Evolutionary conservation across 1,140 invertebrate genomes (phyloP).

Genomic region (Sycophaga agraensis): DNA sequence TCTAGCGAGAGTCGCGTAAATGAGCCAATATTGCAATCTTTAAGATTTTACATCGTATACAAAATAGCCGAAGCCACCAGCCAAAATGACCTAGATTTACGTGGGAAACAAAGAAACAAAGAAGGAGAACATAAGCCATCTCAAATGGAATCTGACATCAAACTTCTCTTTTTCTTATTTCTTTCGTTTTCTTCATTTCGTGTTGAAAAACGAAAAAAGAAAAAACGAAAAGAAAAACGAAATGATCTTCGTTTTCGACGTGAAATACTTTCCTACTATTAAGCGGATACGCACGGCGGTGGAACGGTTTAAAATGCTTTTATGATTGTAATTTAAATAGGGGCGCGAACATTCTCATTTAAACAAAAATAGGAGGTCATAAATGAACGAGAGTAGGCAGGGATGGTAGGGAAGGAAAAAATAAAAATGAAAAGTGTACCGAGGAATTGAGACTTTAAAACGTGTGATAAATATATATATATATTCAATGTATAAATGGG

Average conservation of each 20-base stretch:
- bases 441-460: slow-evolving; percentile 20
- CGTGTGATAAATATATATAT: slow-evolving; percentile 6
- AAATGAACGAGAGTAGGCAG: not conserved
- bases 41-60: slow-evolving; percentile 20
- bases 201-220: not conserved
- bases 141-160: slow-evolving; percentile 10
- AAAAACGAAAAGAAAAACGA: no score
- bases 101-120: slow-evolving; percentile 28
- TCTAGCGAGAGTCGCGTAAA: slow-evolving; percentile 1
- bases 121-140: slow-evolving; percentile 7
- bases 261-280: slow-evolving; percentile 15
- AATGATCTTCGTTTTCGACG: slow-evolving; percentile 20
- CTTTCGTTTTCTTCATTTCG: slow-evolving; percentile 20
- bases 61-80: slow-evolving; percentile 31
- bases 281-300: slow-evolving; percentile 4
- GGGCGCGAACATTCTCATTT: slow-evolving; percentile 23
- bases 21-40: slow-evolving; percentile 21
- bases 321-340: slow-evolving; percentile 33
- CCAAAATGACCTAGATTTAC: slow-evolving; percentile 49
- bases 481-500: slow-evolving; percentile 4
- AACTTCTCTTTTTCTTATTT: slow-evolving; percentile 26
- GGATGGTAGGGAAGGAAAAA: slow-evolving; percentile 3
- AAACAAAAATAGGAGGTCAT: slow-evolving; percentile 10
- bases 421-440: not conserved
- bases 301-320: slow-evolving; percentile 38